phyloP scores from a whole-genome alignment of 2,888 invertebrate species.

The Hybos culiciformis region DNA sequence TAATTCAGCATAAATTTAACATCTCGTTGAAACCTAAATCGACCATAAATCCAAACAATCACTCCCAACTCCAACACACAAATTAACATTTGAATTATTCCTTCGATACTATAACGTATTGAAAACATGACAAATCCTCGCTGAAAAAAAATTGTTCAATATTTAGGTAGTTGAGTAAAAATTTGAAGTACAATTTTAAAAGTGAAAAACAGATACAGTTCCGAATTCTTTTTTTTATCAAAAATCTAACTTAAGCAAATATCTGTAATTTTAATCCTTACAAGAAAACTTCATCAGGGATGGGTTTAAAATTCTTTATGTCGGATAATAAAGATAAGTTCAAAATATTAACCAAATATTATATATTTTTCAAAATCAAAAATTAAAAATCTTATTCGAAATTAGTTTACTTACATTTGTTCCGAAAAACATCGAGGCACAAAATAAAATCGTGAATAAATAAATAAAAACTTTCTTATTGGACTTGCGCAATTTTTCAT shows the following conservation, averaged over 20 bases:
- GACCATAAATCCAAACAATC: slow-evolving; percentile 73
- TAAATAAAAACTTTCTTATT: slow-evolving; percentile 20
- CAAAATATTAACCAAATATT: too few species aligned
- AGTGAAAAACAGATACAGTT: background rate
- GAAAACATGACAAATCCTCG: slow-evolving; percentile 27
- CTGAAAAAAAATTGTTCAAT: slow-evolving; percentile 18
- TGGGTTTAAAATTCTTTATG: too few species aligned
- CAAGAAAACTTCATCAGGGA: too few species aligned
- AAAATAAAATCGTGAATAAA: slow-evolving; percentile 17
- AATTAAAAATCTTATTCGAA: background rate
- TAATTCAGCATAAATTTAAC: slow-evolving; percentile 58
- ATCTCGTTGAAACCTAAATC: slow-evolving; percentile 47
- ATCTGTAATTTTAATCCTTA: too few species aligned
- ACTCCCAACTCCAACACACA: slow-evolving; percentile 66
- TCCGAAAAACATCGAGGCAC: slow-evolving; percentile 25
- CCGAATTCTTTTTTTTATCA: too few species aligned
- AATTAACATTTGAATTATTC: slow-evolving; percentile 32
- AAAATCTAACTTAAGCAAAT: too few species aligned
- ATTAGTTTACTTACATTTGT: slow-evolving; percentile 22
- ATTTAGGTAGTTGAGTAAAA: too few species aligned
- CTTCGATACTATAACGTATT: slow-evolving; percentile 22
- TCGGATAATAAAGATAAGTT: too few species aligned
- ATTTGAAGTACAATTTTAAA: too few species aligned
- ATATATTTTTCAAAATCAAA: too few species aligned
- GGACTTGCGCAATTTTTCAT: slow-evolving; percentile 21